Evolutionary conservation across 2,797 vertebrate species (phyloP), one percentile per base, ranked within the genome.

Genomic region (Avahi laniger): DNA sequence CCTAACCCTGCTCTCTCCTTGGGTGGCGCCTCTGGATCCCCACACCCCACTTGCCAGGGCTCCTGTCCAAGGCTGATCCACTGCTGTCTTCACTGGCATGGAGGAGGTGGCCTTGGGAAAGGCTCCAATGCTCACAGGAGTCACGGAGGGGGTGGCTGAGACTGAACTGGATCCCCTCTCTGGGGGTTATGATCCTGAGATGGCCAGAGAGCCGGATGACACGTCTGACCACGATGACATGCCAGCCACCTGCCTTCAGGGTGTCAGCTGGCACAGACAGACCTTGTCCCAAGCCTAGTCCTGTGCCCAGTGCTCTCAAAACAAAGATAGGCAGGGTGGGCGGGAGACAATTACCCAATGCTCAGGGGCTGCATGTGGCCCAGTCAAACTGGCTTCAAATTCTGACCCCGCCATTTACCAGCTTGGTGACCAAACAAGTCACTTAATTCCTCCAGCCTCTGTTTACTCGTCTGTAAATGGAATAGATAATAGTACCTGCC

Each of bases 131-230:
- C 73, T 96, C 96, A 96, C 94, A 85, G 91, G 94, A 96, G 70
- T 89, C 65, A 79, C 5, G 41, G 73, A 63, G 93, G 14, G 86
- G 75, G 91, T 69, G 78, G 46, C 54, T 43, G 50, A 35, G 79
- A 43, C 63, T 59, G 95, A 94, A 94, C 72, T 11, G 6, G 50
- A 96, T 80, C 65, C 72, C 70, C 50, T 94, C 89, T 78, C 89
- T 95, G 50, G 85, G 76, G 93, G 84, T 63, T 35, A 78, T 93
- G 93, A 95, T 96, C 92, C 93, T 73, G 94, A 96, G 94, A 93
- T 59, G 89, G 95, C 91, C 54, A 59, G 88, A 67, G 76, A 78
- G 63, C 95, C 1, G 17, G 93, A 97, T 94, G 80, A 79, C 69
- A 84, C 1, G 84, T 83, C 94, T 57, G 70, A 89, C 76, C 30